These are phyloP conservation scores for Gallinago paraguaiae DNA, from an alignment of 2,113 vertebrate genomes.

Conservation along the genomic window DNA sequence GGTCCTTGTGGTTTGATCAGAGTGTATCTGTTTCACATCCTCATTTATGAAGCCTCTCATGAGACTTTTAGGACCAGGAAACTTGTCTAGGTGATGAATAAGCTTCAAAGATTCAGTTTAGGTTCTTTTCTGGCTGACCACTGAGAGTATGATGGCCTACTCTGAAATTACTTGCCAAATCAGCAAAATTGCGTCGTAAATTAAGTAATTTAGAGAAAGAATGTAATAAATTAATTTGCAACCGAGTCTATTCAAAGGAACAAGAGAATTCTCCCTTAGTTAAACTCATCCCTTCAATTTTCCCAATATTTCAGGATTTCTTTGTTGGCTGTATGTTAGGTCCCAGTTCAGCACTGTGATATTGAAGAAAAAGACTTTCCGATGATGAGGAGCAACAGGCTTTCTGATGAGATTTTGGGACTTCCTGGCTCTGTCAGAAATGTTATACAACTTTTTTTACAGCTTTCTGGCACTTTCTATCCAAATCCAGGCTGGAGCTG, in stretches of 20 bases:
- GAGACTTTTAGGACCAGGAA: neutral
- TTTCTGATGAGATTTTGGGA: neutral
- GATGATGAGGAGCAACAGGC: neutral
- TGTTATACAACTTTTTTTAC: neutral
- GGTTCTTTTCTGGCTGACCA: neutral
- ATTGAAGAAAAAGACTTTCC: neutral
- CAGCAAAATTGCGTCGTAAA: neutral
- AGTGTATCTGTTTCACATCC: neutral
- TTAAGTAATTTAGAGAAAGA: neutral
- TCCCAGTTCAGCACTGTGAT: neutral
- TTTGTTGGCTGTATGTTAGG: neutral
- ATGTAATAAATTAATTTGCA: neutral
- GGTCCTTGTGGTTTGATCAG: neutral
- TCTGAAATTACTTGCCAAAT: neutral
- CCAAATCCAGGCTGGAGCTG: neutral
- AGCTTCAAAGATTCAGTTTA: neutral
- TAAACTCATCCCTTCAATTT: neutral
- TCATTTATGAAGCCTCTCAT: neutral
- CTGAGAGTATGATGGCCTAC: neutral
- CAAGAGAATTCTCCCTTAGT: neutral
- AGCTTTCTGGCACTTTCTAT: neutral
- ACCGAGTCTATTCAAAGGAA: neutral
- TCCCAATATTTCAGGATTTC: neutral
- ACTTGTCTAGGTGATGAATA: neutral
- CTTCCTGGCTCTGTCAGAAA: neutral